Evolutionary conservation across 2,113 vertebrate species (phyloP), one percentile per base, ranked within the genome.

Genomic region (Lepus americanus): DNA sequence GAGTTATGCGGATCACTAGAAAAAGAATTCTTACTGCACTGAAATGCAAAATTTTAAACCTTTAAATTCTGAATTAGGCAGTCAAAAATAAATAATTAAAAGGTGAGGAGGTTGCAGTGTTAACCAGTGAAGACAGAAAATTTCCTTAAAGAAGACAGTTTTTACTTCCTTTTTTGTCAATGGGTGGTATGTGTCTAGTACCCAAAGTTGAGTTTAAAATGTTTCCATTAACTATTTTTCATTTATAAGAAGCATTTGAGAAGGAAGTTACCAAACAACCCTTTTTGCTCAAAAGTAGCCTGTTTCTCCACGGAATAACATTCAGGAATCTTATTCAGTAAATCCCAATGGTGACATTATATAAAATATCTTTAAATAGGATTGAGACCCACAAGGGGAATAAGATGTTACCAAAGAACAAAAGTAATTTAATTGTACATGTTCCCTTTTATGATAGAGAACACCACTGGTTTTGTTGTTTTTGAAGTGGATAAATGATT

Each of bases 381-480:
- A 82, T 53, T 92, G 88, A 97, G 64, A 22, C 90, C 51, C 87
- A n/a, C 69, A 53, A 36, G 39, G 70, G 87, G 67, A 92, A 66
- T 90, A 89, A 90, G 96, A 79, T 82, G 92, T 74, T 90, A 91
- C 86, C 90, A 74, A 94, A 97, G 86, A 90, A 67, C 69, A 89
- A 89, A 76, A 80, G 33, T 67, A 67, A 79, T 63, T 86, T 83
- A 77, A 69, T 94, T 84, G 36, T 92, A 39, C 61, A 22, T 66
- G 61, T 95, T 94, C 86, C 96, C 90, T 82, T 73, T 94, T 76
- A 73, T 95, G 87, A 81, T 29, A 79, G 92, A 97, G 90, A n/a
- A 90, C 51, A 89, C 63, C 90, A 81, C 92, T 95, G 92, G 14
- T 94, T 96, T 66, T 96, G 59, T 97, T 96, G 76, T 53, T 95